These are phyloP conservation scores for Margarornis squamiger DNA, from an alignment of 2,797 vertebrate genomes.

Conservation along the genomic window DNA sequence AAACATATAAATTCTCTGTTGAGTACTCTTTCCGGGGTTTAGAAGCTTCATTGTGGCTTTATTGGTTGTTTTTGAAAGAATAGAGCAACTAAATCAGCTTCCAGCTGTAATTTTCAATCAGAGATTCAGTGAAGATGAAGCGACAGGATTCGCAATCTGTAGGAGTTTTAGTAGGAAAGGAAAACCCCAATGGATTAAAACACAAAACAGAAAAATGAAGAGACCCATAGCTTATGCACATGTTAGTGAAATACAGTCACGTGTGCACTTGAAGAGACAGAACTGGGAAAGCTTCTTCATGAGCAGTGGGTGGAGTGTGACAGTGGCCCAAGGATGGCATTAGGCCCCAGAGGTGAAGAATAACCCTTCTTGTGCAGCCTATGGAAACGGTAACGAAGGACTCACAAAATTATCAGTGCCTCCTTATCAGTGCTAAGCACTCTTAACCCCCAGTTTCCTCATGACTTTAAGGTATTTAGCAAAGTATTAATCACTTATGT, in stretches of 20 bases:
- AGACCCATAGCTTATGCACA: not conserved
- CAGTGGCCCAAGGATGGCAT: fast-evolving
- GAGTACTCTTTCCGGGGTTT: not conserved
- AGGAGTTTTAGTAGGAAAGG: fast-evolving
- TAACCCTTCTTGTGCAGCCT: not conserved
- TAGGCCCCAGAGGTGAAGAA: not conserved
- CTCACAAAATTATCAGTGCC: not conserved
- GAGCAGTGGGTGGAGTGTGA: fast-evolving
- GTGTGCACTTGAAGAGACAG: not conserved
- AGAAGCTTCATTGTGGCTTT: not conserved
- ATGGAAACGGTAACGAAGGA: not conserved
- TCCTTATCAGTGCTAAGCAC: not conserved
- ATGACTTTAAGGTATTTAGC: not conserved
- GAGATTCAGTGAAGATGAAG: not conserved
- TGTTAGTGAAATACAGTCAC: not conserved
- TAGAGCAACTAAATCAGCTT: not conserved
- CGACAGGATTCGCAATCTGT: not conserved
- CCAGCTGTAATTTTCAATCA: not conserved
- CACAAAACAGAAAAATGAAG: not conserved
- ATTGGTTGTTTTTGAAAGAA: not conserved
- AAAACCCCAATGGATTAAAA: not conserved
- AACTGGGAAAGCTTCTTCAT: no score
- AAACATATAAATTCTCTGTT: not conserved
- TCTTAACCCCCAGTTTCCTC: not conserved
- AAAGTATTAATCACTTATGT: slow-evolving; percentile 11